Evolutionary conservation across 2,888 invertebrate species (phyloP), one percentile per base, ranked within the genome.

Genomic region (Tinea pellionella): DNA sequence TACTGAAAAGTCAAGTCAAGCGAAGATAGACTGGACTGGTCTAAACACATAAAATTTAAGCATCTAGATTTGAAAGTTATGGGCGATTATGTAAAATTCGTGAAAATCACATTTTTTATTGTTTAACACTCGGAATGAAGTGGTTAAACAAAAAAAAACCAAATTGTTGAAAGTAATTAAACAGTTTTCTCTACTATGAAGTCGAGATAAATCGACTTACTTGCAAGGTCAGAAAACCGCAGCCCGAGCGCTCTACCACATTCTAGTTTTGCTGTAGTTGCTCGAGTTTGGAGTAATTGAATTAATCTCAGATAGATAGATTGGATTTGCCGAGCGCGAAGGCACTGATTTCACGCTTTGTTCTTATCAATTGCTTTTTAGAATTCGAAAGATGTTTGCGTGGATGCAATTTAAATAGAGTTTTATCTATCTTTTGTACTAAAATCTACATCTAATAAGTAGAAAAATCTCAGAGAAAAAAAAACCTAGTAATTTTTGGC

Each of bases 251-350:
- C 47, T 13, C 37, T 37, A 37, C 53, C 24, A 53, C 53, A 24
- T 53, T 9, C 4, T 24, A 53, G 53, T 53, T 53, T 53, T 53
- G 53, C 53, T 18, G 15, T 47, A 24, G 53, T 53, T 53, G 53
- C 53, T 53, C 53, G 24, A 53, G 19, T 53, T 53, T 24, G 15
- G 29, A 57, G 57, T 77, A 75, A 79, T 77, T 78, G 72, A 69
- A 78, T 79, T 78, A 77, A 76, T 77, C 73, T 69, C 65, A 61
- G 59, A 68, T n/a, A n/a, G n/a, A 71, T 71, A 73, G 77, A 78
- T 78, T 77, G 75, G 72, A 73, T 74, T 67, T 65, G 64, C 67
- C 63, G 65, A 12, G 47, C 37, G 13, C 32, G 16, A 32, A 57
- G 32, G 13, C 37, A 19, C 51, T 61, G 51, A 61, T 58, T 51